These are phyloP conservation scores for Megaceryle alcyon DNA, from an alignment of 2,797 vertebrate genomes.

Conservation along the genomic window DNA sequence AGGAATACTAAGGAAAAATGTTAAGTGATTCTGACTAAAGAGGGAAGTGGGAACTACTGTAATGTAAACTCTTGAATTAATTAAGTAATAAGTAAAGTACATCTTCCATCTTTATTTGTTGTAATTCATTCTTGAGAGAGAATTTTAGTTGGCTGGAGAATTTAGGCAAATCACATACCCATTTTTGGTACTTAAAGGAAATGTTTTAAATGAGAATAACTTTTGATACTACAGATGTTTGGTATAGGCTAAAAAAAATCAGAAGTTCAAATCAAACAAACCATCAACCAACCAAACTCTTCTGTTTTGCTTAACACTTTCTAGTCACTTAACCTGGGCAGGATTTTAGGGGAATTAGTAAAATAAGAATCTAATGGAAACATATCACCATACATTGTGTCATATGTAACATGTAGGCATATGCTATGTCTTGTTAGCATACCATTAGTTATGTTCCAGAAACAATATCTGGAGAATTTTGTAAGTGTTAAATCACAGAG, in stretches of 20 bases:
- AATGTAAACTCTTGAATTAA: constrained; percentile 21
- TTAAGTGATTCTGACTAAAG: background rate
- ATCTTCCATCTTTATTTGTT: background rate
- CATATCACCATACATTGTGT: background rate
- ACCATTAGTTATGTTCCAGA: background rate
- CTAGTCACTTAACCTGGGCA: background rate
- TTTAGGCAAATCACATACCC: background rate
- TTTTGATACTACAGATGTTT: background rate
- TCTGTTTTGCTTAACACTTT: background rate
- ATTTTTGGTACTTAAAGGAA: background rate
- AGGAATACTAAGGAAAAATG: background rate
- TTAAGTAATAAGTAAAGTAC: background rate
- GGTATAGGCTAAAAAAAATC: background rate
- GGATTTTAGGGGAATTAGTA: background rate
- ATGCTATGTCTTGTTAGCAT: background rate
- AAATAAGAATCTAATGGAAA: background rate
- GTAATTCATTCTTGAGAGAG: background rate
- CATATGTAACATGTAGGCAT: background rate
- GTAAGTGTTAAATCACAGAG: background rate
- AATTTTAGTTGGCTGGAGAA: background rate
- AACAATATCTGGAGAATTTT: background rate
- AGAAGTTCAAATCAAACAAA: background rate
- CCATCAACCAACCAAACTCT: too few species aligned
- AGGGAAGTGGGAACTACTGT: background rate
- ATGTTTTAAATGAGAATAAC: background rate